Conservation (phyloP, 2,888 invertebrate species). For the Pheosia tremula region DNA sequence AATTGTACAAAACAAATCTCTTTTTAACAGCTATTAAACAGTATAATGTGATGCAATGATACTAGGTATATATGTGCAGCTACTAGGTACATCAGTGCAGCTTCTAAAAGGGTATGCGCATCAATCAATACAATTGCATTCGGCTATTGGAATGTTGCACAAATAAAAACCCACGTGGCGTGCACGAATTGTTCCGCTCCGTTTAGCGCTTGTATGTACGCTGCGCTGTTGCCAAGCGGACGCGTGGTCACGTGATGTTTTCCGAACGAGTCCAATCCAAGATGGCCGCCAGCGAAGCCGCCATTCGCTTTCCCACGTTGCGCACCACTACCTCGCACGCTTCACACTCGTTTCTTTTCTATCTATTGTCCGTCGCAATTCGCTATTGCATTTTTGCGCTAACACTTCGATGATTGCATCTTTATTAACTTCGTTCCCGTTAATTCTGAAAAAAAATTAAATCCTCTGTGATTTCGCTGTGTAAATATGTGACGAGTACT, state of each 20-base stretch:
- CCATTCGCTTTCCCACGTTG: slow-evolving; percentile 83
- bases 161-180: slow-evolving; percentile 79
- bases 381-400: slow-evolving; percentile 60
- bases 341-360: slow-evolving; percentile 72
- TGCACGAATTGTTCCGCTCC: slow-evolving; percentile 76
- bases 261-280: slow-evolving; percentile 72
- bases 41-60: slow-evolving; percentile 10
- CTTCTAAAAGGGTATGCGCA: slow-evolving; percentile 44
- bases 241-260: slow-evolving; percentile 76
- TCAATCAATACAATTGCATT: slow-evolving; percentile 57
- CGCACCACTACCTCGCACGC: slow-evolving; percentile 66
- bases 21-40: neutral
- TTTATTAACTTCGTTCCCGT: slow-evolving; percentile 32
- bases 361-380: slow-evolving; percentile 66
- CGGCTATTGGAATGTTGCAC: slow-evolving; percentile 68
- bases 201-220: slow-evolving; percentile 70
- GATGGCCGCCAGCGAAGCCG: slow-evolving; percentile 71
- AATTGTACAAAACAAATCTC: neutral
- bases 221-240: slow-evolving; percentile 80
- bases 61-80: neutral
- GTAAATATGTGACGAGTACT: slow-evolving; percentile 25
- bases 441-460: slow-evolving; percentile 24
- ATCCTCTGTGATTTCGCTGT: slow-evolving; percentile 2
- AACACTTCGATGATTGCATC: slow-evolving; percentile 42
- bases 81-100: slow-evolving; percentile 14